Evolutionary conservation across 1,140 invertebrate species (phyloP).

Genomic region (Orchestia grillus): DNA sequence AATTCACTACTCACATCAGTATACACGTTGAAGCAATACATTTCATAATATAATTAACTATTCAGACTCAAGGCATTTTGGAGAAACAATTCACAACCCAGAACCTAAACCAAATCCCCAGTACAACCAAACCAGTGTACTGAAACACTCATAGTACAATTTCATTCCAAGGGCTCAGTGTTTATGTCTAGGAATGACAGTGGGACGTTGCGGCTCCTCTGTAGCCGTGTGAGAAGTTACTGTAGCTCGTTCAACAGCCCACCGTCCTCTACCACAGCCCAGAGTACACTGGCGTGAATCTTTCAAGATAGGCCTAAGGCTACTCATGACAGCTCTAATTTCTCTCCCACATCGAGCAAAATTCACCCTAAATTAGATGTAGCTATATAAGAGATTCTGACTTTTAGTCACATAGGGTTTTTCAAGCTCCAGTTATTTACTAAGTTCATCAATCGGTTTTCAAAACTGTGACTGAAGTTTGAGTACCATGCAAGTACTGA

Average conservation of each 20-base stretch:
- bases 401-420: no score
- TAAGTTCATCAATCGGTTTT: no score
- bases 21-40: not conserved
- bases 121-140: not conserved
- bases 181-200: not conserved
- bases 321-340: not conserved
- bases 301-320: not conserved
- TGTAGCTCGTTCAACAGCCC: not conserved
- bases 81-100: not conserved
- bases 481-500: no score
- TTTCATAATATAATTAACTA: not conserved
- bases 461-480: no score
- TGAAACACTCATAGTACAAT: not conserved
- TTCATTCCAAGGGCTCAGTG: not conserved
- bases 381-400: no score
- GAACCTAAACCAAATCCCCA: not conserved
- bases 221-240: not conserved
- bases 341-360: not conserved
- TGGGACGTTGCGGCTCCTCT: no score
- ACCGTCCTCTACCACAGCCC: not conserved
- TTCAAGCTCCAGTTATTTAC: no score
- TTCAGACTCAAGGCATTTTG: not conserved
- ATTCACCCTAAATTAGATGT: not conserved
- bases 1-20: not conserved
- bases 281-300: not conserved